Evolutionary conservation across 2,888 invertebrate genomes (phyloP).

Genomic region (Cabera pusaria): DNA sequence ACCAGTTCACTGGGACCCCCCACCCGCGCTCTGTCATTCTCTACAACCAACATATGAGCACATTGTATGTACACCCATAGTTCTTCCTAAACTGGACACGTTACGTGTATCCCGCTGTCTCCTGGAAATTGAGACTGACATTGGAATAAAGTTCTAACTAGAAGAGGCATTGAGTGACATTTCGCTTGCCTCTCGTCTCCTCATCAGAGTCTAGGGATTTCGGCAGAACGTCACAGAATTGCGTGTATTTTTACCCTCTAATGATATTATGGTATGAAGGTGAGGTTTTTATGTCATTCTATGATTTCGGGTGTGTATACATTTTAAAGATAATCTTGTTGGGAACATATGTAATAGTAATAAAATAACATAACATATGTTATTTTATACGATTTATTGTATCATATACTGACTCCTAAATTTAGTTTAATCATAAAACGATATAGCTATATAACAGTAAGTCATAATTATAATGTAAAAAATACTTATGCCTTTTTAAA

Average conservation of each 20-base stretch:
- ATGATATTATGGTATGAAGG: conserved; percentile 28
- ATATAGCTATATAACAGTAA: no score
- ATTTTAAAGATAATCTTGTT: no score
- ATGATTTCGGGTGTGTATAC: conserved; percentile 10
- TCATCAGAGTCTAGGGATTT: conserved; percentile 36
- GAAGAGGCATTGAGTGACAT: conserved; percentile 23
- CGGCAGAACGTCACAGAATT: conserved; percentile 28
- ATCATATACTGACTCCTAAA: no score
- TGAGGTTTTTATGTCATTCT: conserved; percentile 23
- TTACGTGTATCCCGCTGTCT: conserved; percentile 27
- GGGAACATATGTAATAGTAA: no score
- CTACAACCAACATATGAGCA: conserved; percentile 13
- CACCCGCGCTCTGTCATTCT: conserved; percentile 7
- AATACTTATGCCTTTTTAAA: no score
- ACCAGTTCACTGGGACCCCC: conserved; percentile 29
- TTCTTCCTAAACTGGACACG: conserved; percentile 34
- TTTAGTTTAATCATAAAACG: no score
- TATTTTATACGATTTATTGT: no score
- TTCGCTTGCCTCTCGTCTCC: conserved; percentile 30
- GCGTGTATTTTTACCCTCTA: conserved; percentile 31
- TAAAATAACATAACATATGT: no score
- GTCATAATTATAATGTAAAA: no score
- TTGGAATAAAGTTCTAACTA: conserved; percentile 32
- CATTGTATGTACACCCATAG: conserved; percentile 22
- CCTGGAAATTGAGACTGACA: conserved; percentile 28